Conservation (phyloP, 2,888 invertebrate genomes). For the Melipona beecheii region DNA sequence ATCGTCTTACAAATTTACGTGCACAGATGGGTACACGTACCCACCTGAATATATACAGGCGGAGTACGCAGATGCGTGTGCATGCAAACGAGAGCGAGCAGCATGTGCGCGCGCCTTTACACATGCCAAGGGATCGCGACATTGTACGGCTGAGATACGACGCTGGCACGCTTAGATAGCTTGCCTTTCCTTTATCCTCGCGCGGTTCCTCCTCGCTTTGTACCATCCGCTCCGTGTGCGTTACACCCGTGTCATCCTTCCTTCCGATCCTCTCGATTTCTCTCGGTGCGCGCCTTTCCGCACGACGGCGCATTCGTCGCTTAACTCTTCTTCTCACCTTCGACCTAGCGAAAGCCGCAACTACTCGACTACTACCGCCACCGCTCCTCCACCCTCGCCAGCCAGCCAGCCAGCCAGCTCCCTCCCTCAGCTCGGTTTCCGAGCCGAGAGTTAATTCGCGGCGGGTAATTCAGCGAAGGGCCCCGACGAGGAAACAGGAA, state of each 20-base stretch:
- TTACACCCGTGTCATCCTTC: not conserved
- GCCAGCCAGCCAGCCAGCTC: too few relatives aligned
- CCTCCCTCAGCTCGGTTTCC: conserved; percentile 2
- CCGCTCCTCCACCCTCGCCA: not conserved
- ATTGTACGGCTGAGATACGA: conserved; percentile 73
- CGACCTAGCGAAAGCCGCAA: conserved; percentile 1
- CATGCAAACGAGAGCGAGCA: conserved; percentile 60
- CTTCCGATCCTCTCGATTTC: conserved; percentile 31
- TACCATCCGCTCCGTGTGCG: too few relatives aligned
- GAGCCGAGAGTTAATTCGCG: conserved; percentile 41
- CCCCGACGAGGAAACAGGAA: conserved; percentile 27
- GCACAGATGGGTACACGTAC: not conserved
- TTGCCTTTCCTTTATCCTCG: conserved; percentile 53
- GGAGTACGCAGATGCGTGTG: not conserved
- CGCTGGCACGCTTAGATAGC: conserved; percentile 57
- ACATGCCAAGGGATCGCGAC: conserved; percentile 76
- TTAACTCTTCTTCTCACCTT: conserved; percentile 38
- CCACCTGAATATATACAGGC: conserved; percentile 16
- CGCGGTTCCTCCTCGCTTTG: conserved; percentile 8
- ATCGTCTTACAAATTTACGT: conserved; percentile 25
- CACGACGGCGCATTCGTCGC: not conserved
- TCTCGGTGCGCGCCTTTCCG: conserved; percentile 12
- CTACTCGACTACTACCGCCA: not conserved
- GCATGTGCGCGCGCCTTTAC: conserved; percentile 63
- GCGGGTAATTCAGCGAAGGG: conserved; percentile 23